These are phyloP conservation scores for Chironomus tentans DNA, from an alignment of 2,888 invertebrate genomes.

Conservation along the genomic window DNA sequence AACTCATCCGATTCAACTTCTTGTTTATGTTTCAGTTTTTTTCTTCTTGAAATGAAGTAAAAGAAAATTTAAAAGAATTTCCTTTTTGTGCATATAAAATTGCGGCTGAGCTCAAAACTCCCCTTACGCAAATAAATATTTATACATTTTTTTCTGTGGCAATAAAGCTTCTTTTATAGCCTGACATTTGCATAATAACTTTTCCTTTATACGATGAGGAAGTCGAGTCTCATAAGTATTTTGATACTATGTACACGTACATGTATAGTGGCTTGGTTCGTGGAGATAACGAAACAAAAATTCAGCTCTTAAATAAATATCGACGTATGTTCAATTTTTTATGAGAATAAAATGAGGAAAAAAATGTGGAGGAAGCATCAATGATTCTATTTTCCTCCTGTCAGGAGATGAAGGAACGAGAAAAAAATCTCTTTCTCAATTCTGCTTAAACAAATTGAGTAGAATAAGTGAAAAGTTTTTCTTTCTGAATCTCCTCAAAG, in stretches of 20 bases:
- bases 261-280: too few species aligned
- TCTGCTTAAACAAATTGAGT: too few species aligned
- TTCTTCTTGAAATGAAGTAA: neutral
- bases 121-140: conserved; percentile 19
- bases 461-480: neutral
- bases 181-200: conserved; percentile 19
- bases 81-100: neutral
- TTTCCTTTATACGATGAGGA: neutral
- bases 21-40: neutral
- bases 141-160: conserved; percentile 9
- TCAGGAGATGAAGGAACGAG: neutral
- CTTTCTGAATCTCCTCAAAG: neutral
- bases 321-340: conserved; percentile 4
- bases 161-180: conserved; percentile 25
- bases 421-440: neutral
- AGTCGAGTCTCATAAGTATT: neutral
- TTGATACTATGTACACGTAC: too few species aligned
- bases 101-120: neutral
- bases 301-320: neutral
- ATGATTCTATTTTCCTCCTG: too few species aligned
- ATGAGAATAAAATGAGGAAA: neutral
- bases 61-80: neutral
- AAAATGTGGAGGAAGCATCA: too few species aligned
- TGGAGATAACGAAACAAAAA: neutral
- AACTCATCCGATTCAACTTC: neutral